These are phyloP conservation scores for Steatornis caripensis DNA, from an alignment of 2,113 vertebrate species.

Conservation along the genomic window DNA sequence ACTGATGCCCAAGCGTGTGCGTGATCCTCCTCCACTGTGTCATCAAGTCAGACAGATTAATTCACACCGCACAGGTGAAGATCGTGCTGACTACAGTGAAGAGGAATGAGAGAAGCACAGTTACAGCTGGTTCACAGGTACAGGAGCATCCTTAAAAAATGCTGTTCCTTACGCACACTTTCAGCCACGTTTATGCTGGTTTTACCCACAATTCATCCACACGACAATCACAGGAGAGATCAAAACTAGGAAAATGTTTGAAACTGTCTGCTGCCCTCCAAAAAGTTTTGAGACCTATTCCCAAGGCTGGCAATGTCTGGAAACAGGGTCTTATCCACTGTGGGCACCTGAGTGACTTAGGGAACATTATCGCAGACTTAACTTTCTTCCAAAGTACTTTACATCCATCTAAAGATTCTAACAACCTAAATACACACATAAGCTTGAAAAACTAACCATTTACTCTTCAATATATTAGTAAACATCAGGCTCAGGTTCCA, in stretches of 20 bases:
- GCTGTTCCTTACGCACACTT: background rate
- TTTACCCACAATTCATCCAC: background rate
- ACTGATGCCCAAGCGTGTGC: background rate
- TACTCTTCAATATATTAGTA: background rate
- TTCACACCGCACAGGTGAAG: fast-evolving
- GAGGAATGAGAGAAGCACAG: background rate
- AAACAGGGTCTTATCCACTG: background rate
- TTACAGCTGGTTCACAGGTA: background rate
- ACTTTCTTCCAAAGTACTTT: background rate
- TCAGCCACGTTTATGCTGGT: background rate
- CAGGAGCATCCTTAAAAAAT: background rate
- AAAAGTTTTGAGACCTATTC: background rate
- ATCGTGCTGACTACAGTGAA: background rate
- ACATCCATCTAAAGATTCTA: background rate
- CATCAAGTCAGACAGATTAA: background rate
- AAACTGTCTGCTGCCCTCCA: background rate
- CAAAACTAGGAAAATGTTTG: background rate
- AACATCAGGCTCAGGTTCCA: background rate
- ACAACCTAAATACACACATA: background rate
- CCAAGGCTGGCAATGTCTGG: background rate
- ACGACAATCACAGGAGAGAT: background rate
- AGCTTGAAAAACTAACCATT: background rate
- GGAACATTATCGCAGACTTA: background rate
- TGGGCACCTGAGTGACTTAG: background rate
- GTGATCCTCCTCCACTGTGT: background rate